phyloP scores from a whole-genome alignment of 1,140 invertebrate genomes.

The Pentalonia nigronervosa region DNA sequence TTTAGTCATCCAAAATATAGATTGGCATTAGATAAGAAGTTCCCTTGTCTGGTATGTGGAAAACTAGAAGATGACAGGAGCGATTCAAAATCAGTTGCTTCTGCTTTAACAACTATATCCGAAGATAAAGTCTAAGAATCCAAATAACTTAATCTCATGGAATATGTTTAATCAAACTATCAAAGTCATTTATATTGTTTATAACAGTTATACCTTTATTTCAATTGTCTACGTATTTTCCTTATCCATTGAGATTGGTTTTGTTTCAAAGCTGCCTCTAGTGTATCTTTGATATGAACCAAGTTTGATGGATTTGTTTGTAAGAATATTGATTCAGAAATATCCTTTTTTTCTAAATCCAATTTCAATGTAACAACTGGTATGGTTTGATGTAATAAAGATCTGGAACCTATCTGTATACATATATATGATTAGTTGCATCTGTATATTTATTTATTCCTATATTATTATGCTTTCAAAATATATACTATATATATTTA shows the following conservation, averaged over 20 bases:
- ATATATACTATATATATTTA: neutral
- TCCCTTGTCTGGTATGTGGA: constrained; percentile 66
- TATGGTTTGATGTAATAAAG: constrained; percentile 68
- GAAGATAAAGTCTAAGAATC: constrained; percentile 58
- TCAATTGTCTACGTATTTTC: constrained; percentile 61
- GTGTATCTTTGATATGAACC: constrained; percentile 68
- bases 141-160: constrained; percentile 36
- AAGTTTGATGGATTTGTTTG: constrained; percentile 74
- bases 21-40: constrained; percentile 74
- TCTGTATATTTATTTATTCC: neutral
- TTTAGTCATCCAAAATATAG: constrained; percentile 80
- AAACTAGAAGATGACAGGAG: constrained; percentile 60
- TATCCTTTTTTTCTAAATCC: constrained; percentile 64
- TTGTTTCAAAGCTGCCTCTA: constrained; percentile 72
- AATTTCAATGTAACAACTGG: constrained; percentile 70
- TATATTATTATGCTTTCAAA: neutral
- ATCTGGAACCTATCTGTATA: constrained; percentile 70
- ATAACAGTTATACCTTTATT: constrained; percentile 60
- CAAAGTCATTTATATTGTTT: constrained; percentile 55
- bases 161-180: constrained; percentile 35
- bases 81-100: constrained; percentile 40
- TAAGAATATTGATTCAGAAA: constrained; percentile 66
- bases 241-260: constrained; percentile 61
- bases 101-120: constrained; percentile 56
- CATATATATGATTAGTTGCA: constrained; percentile 32